Evolutionary conservation across 2,888 invertebrate genomes (phyloP), one percentile per base, ranked within the genome.

Genomic region (Andrena camellia): DNA sequence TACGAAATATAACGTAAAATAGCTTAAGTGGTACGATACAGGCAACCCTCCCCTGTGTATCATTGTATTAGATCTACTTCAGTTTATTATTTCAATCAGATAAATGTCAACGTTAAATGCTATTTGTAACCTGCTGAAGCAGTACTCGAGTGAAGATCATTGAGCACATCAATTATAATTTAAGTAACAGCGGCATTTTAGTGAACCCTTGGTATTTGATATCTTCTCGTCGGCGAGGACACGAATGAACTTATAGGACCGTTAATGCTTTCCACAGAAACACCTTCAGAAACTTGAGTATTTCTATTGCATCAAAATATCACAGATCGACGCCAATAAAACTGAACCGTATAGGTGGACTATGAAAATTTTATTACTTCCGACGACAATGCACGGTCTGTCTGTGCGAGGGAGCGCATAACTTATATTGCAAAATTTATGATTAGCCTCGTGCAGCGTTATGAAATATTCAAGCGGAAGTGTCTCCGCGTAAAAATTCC

Each of bases 251-350:
- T 50, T 7, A 33, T 33, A 33, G 52, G 42, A 42, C 13, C 42
- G 42, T 54, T 68, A 68, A 33, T 33, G 67, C 33, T 54, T 33
- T 68, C 4, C 33, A 20, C 33, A 13, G 67, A 13, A 68, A 54
- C 33, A 68, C 33, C 54, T 68, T 54, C 8, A 2, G 67, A 33
- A 54, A 67, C 52, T 33, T 17, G 52, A 17, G 33, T 67, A 52
- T 52, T 31, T 67, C 52, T 33, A 52, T 52, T 50, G 67, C 33
- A 23, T 54, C 52, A 54, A 67, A 67, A 67, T 67, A 67, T 67
- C 67, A 33, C 17, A 20, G 52, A 68, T 68, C 67, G 67, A 35
- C 54, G 33, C 23, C 52, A 68, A 54, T 54, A 68, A 68, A 68
- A 68, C 52, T 54, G 52, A 54, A 68, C 29, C 33, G 33, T 54